Evolutionary conservation across 1,140 invertebrate genomes (phyloP), one percentile per base, ranked within the genome.

Genomic region (Heliconius melpomene): DNA sequence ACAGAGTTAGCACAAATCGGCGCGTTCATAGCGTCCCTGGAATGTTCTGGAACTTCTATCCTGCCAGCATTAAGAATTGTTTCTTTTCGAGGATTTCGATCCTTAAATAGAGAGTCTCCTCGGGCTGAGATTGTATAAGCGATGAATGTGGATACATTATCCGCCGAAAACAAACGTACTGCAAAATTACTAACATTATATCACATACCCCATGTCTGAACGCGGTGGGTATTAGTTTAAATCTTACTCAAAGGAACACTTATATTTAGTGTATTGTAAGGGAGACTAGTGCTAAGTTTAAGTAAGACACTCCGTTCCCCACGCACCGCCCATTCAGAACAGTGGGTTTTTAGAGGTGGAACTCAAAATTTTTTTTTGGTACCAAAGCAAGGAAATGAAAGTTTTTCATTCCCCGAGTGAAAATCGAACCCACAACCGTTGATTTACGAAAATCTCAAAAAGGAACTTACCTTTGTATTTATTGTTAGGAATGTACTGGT

Each of bases 71-170:
- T 82, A n/a, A 93, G 78, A 5, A 87, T 83, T 0, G 91, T 91
- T 29, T 66, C 60, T 72, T 87, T 91, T 1, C 91, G 81, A 3
- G 84, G 86, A 46, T 94, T 94, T 20, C 88, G 90, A 16, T 87
- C 86, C 29, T 93, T 93, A 2, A 80, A 70, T 50, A 83, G 82
- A 0, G 83, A 87, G 38, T 92, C 89, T 29, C 85, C 91, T 9
- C 82, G 86, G 0, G 89, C 82, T 7, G 89, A 90, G 86, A 94
- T 93, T 9, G 90, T 91, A 54, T 93, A 93, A 2, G 89, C 92
- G 16, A 94, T 93, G 76, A 94, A 94, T 0, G 88, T 89, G 0
- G 90, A 87, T 7, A 79, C 83, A 7, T 72, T 78, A 70, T 92
- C 89, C 7, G 86, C 84, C 2, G 93, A 87, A 75, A 82, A 87